These are phyloP conservation scores for Agonopterix heracliana DNA, from an alignment of 2,888 invertebrate species.

Conservation along the genomic window DNA sequence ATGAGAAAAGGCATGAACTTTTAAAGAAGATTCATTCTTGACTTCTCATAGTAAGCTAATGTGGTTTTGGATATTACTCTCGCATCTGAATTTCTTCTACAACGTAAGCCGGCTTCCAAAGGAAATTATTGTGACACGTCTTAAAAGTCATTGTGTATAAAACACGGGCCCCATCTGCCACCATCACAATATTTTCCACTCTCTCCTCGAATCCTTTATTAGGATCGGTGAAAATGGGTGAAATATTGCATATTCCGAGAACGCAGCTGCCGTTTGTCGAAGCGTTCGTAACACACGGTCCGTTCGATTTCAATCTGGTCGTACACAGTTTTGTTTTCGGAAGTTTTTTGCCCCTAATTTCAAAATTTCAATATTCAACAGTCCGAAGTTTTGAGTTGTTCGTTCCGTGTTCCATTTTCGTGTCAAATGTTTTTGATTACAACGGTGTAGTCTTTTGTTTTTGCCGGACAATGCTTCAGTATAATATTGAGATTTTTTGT, in stretches of 20 bases:
- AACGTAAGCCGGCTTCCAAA: no score
- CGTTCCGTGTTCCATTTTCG: neutral
- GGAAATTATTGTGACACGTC: no score
- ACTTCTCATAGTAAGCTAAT: no score
- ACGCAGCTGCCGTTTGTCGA: slow-evolving; percentile 35
- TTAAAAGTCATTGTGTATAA: no score
- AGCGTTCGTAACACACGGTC: slow-evolving; percentile 18
- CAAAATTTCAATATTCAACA: slow-evolving; percentile 14
- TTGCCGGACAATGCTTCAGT: no score
- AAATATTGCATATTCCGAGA: slow-evolving; percentile 56
- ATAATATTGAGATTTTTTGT: no score
- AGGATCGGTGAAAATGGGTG: slow-evolving; percentile 26
- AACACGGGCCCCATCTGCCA: slow-evolving; percentile 26
- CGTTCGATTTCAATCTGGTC: slow-evolving; percentile 33
- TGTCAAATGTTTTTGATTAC: neutral
- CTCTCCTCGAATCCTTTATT: slow-evolving; percentile 41
- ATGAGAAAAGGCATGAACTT: no score
- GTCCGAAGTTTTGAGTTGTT: slow-evolving; percentile 1
- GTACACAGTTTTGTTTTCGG: slow-evolving; percentile 15
- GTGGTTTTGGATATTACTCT: no score
- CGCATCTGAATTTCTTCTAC: no score
- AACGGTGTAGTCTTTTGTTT: no score
- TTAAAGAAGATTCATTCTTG: no score
- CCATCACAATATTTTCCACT: slow-evolving; percentile 20
- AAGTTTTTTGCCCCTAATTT: slow-evolving; percentile 20